phyloP scores from a whole-genome alignment of 2,797 vertebrate species.

The Neosilurus mollespiculum region DNA sequence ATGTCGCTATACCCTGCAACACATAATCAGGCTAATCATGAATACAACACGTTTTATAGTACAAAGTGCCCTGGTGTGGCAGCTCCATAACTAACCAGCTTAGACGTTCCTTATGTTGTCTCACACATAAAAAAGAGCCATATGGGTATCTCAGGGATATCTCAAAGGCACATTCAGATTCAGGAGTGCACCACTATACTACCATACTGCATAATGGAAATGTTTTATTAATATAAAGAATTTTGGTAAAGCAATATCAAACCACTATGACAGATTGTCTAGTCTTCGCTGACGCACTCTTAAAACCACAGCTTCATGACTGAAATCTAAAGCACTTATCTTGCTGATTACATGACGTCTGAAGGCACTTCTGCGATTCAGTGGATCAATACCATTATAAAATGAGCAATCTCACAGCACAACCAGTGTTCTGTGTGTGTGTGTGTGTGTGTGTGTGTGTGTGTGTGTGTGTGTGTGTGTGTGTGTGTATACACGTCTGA shows the following conservation, averaged over 20 bases:
- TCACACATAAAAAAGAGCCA: not conserved
- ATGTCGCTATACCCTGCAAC: not conserved
- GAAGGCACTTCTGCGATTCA: constrained; percentile 51
- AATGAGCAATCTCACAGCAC: constrained; percentile 61
- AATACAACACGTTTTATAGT: not conserved
- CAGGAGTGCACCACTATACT: not conserved
- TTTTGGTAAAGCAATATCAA: constrained; percentile 21
- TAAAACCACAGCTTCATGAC: constrained; percentile 30
- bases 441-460: constrained; percentile 13
- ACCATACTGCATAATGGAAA: not conserved
- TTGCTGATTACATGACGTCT: constrained; percentile 58
- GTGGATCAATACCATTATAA: constrained; percentile 70
- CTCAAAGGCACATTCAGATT: not conserved
- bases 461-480: constrained; percentile 3
- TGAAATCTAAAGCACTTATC: constrained; percentile 52
- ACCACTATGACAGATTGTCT: constrained; percentile 10
- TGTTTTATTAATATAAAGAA: constrained; percentile 5
- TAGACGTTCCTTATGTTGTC: not conserved
- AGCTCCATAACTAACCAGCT: not conserved
- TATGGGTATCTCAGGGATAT: not conserved
- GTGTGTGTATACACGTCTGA: constrained; percentile 9
- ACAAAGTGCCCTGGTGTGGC: not conserved
- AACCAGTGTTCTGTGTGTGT: constrained; percentile 26
- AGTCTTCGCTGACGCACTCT: not conserved
- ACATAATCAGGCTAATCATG: not conserved